Evolutionary conservation across 2,888 invertebrate genomes (phyloP), one percentile per base, ranked within the genome.

Genomic region (Caradrina kadenii): DNA sequence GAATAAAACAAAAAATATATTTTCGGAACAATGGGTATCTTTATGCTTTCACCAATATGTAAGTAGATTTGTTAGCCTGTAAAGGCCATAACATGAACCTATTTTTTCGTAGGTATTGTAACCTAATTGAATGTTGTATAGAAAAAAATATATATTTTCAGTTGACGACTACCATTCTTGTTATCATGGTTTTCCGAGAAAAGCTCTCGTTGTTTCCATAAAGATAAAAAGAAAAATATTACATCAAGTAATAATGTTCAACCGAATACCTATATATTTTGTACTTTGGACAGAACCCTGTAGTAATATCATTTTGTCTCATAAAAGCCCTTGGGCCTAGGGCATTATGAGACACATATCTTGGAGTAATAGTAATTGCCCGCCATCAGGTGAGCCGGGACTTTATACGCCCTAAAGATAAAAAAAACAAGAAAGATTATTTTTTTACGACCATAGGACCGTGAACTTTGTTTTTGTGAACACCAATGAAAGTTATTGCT

Each of bases 381-480:
- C 45, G 17, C 22, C 59, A 59, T 42, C 58, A 64, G 68, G 61
- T 54, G 35, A 54, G 11, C 1, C 15, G 49, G 50, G n/a, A 50
- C 21, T 65, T 49, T 39, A 72, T 69, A 58, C 31, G 8, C 31
- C 55, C 26, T 35, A 62, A 60, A 71, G 53, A 67, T 60, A 71
- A 69, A 54, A 69, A 67, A 52, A 61, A 62, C 49, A 73, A 62
- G 42, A 26, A 65, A 67, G 31, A 70, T 55, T 39, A 64, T 60
- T 53, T 59, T 72, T 82, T 73, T 79, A 82, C 65, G 68, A 53
- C 26, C 1, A 8, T 35, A 61, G 21, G 58, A 49, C 67, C 52
- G 5, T 60, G 48, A 67, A 67, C 56, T 54, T 65, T 68, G 49
- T 42, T 79, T 71, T 65, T 63, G 21, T 54, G 42, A 56, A 59